Base-by-base conservation (phyloP, 2,888 invertebrate genomes). In the Dynastes tityus region DNA sequence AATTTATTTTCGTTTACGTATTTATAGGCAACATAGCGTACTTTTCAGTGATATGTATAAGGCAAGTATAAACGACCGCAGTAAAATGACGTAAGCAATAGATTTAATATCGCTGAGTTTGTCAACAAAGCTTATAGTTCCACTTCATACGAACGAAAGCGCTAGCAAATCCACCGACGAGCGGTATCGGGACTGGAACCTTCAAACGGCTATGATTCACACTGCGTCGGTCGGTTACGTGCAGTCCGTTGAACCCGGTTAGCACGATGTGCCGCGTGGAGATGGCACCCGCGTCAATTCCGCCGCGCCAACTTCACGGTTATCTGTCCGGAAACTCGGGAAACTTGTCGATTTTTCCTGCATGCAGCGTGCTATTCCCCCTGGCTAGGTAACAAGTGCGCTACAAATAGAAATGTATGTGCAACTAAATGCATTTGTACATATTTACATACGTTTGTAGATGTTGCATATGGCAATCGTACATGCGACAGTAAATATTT, bases 231-330 rank as follows among this genome's bases (percentile, higher is more conserved):
- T 67, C 65, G 65, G 65, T 67, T 40, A 11, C 71, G 55, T 55
- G n/a, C 58, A 58, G 71, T 71, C 55, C 71, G 55, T 71, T 71
- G 71, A 71, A 71, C 71, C 58, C 71, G 40, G 32, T 55, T 55
- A 55, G 22, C 58, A 27, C 9, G 51, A 70, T 37, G 55, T 71
- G 37, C 58, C 55, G 32, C 71, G 55, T 71, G 71, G 55, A 58
- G 71, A 71, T 71, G 71, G 71, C 71, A 58, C 71, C 32, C 37
- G 55, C 55, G 32, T 32, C 53, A 67, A 67, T 67, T 67, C 13
- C 11, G 40, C 65, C 45, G 11, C 45, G n/a, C 40, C 13, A 67
- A 61, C 45, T 67, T 67, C 9, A 16, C n/a, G 45, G 16, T 8
- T 40, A 16, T 45, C 45, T 67, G 65, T 13, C 40, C 65, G 40